Percentiles rank a stretch among this genome's conserved stretches.
These are phyloP conservation scores for Aeoliscus strigatus DNA, from an alignment of 2,797 vertebrate genomes.

Conservation along the genomic window DNA sequence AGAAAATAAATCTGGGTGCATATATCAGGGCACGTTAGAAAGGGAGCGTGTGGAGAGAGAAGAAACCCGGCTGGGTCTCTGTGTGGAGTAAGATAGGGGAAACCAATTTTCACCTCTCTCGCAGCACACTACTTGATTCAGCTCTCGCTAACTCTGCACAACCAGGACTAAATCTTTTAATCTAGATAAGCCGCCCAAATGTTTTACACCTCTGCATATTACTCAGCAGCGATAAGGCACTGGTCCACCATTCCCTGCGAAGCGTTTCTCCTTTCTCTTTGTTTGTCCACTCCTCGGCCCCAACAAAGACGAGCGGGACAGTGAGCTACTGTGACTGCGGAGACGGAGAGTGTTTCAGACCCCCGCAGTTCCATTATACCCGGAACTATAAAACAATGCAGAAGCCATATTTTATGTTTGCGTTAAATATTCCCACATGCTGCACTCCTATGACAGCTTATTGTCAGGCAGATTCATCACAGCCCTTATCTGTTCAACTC, in stretches of 20 bases:
- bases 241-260: constrained; percentile 50
- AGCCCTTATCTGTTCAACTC: constrained; percentile 67
- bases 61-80: constrained; percentile 59
- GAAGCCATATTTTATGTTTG: constrained; percentile 74
- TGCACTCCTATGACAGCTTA: constrained; percentile 70
- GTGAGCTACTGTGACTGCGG: constrained; percentile 34
- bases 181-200: constrained; percentile 78
- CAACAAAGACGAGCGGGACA: constrained; percentile 45
- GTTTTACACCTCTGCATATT: constrained; percentile 77
- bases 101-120: constrained; percentile 74
- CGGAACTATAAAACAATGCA: constrained; percentile 71
- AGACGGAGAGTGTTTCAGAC: constrained; percentile 64
- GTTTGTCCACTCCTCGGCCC: constrained; percentile 25
- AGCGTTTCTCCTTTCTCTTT: constrained; percentile 35
- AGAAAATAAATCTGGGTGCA: constrained; percentile 77
- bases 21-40: constrained; percentile 68
- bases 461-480: constrained; percentile 76
- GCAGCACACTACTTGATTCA: constrained; percentile 60
- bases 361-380: constrained; percentile 62
- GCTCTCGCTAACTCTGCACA: constrained; percentile 58
- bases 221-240: constrained; percentile 63
- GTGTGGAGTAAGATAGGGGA: constrained; percentile 69
- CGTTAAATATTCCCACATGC: constrained; percentile 76
- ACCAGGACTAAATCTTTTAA: constrained; percentile 67
- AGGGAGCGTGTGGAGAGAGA: constrained; percentile 56